Evolutionary conservation across 2,797 vertebrate genomes (phyloP).

Genomic region (Pseudotriccus pelzelni): DNA sequence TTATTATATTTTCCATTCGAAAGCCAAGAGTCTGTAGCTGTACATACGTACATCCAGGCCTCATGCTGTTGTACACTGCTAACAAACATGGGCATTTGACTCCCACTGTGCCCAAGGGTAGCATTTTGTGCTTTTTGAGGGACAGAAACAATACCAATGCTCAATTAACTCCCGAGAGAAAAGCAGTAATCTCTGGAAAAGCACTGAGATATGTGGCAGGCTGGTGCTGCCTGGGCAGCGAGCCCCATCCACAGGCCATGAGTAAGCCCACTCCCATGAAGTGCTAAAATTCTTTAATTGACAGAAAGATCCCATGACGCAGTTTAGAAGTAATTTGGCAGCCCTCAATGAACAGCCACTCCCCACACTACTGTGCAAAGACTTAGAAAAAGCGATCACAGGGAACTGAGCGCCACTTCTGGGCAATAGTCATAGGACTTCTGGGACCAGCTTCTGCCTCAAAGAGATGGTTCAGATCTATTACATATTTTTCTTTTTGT

Average conservation of each 20-base stretch:
- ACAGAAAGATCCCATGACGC: neutral
- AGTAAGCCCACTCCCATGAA: neutral
- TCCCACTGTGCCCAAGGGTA: neutral
- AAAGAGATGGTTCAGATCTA: neutral
- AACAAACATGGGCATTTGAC: neutral
- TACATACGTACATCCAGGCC: neutral
- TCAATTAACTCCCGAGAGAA: neutral
- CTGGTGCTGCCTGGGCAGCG: fast-evolving
- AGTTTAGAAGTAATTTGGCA: neutral
- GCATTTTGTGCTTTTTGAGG: neutral
- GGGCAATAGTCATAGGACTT: neutral
- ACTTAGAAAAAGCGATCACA: neutral
- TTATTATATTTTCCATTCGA: neutral
- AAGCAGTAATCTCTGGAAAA: neutral
- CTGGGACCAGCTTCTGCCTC: neutral
- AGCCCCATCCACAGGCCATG: neutral
- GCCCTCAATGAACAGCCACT: neutral
- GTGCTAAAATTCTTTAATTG: neutral
- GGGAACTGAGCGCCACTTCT: neutral
- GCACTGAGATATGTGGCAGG: neutral
- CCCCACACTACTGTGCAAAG: neutral
- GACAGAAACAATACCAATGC: neutral
- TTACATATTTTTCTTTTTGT: neutral
- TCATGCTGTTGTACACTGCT: neutral
- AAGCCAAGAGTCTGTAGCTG: neutral